phyloP scores from a whole-genome alignment of 2,113 vertebrate species.

The Esox niger region DNA sequence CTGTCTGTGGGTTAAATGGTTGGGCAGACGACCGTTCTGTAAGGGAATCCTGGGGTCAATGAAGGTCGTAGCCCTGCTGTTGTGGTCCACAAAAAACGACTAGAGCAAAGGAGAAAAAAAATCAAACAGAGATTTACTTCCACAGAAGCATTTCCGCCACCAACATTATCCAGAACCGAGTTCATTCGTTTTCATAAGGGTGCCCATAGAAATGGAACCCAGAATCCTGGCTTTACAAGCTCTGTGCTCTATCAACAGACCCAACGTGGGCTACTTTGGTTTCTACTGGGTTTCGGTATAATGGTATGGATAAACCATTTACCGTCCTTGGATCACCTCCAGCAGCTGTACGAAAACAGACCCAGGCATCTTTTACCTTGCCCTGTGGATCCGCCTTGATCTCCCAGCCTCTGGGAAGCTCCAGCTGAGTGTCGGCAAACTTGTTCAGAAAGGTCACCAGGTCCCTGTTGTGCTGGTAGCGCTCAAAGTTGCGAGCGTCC shows the following conservation, averaged over 20 bases:
- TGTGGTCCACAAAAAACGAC: constrained; percentile 99
- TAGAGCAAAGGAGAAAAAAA: constrained; percentile 41
- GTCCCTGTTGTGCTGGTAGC: constrained; percentile 97
- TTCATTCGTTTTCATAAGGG: too few species aligned
- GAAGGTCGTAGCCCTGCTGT: constrained; percentile 95
- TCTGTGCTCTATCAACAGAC: too few species aligned
- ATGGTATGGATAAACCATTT: too few species aligned
- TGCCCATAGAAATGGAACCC: too few species aligned
- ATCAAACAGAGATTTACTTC: neutral
- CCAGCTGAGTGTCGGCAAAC: constrained; percentile 88
- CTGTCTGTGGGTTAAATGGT: constrained; percentile 89
- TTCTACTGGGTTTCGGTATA: too few species aligned
- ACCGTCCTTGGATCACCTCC: too few species aligned
- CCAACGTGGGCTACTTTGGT: too few species aligned
- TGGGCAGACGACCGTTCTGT: constrained; percentile 89
- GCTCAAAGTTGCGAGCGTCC: constrained; percentile 94
- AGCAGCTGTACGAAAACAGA: too few species aligned
- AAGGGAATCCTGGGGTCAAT: constrained; percentile 96
- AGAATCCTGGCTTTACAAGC: too few species aligned
- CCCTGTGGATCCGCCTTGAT: constrained; percentile 96
- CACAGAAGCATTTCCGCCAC: too few species aligned
- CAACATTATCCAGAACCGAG: too few species aligned
- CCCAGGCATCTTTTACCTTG: constrained; percentile 80
- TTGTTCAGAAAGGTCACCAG: constrained; percentile 96
- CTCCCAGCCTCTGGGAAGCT: constrained; percentile 96